Conservation (phyloP, 2,113 vertebrate species). For the Lepisosteus osseus region DNA sequence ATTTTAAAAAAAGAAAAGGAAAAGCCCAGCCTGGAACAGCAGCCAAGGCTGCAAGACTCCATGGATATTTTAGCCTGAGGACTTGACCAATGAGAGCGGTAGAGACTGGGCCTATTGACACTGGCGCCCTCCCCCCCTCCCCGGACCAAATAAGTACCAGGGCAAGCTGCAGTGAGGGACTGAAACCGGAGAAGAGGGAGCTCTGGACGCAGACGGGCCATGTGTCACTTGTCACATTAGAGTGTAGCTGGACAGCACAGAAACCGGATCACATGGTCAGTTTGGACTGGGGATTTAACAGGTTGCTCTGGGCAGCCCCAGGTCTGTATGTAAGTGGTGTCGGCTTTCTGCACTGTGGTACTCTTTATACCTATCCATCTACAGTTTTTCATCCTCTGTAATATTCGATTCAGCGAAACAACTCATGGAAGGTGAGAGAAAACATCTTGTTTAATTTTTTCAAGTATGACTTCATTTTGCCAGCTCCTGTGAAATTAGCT, state of each 20-base stretch:
- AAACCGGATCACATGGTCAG: conserved; percentile 4
- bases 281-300: neutral
- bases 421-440: too few species aligned
- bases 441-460: too few species aligned
- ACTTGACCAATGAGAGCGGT: conserved; percentile 50
- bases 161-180: conserved; percentile 33
- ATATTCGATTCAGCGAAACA: too few species aligned
- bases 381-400: too few species aligned
- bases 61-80: conserved; percentile 60
- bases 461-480: too few species aligned
- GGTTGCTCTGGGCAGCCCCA: too few species aligned
- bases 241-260: conserved; percentile 39
- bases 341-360: too few species aligned
- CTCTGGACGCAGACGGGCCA: conserved; percentile 49
- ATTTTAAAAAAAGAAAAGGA: conserved; percentile 33
- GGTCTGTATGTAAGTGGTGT: too few species aligned
- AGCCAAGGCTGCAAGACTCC: conserved; percentile 52
- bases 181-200: conserved; percentile 27
- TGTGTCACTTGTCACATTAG: conserved; percentile 48
- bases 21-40: conserved; percentile 1
- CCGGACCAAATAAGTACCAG: conserved; percentile 54
- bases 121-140: conserved; percentile 27
- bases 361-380: too few species aligned
- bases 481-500: too few species aligned
- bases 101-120: conserved; percentile 46